These are phyloP conservation scores for Cygnus olor DNA, from an alignment of 2,797 vertebrate genomes.

Conservation along the genomic window DNA sequence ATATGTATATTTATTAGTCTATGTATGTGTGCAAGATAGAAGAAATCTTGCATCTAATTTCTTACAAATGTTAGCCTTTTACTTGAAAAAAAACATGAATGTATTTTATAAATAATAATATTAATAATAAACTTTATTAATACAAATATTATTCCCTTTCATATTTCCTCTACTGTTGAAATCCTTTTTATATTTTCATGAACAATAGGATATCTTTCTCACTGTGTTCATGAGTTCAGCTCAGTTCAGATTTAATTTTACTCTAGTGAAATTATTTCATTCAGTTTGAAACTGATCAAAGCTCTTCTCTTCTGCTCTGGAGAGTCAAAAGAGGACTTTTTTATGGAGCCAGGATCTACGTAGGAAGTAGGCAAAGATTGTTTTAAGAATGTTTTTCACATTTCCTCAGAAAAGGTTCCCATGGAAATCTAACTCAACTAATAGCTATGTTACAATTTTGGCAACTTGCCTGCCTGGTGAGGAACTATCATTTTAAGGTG, in stretches of 20 bases:
- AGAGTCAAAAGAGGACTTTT: constrained; percentile 22
- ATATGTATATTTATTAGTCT: rapidly evolving
- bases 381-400: constrained; percentile 17
- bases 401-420: constrained; percentile 25
- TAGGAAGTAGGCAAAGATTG: constrained; percentile 35
- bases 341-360: neutral
- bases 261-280: neutral
- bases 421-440: constrained; percentile 47
- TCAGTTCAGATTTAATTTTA: neutral
- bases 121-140: neutral
- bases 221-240: neutral
- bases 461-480: neutral
- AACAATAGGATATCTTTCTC: constrained; percentile 8
- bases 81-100: neutral
- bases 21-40: neutral
- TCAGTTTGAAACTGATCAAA: constrained; percentile 12
- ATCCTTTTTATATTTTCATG: neutral
- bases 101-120: neutral
- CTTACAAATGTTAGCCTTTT: neutral
- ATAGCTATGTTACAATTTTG: constrained; percentile 25
- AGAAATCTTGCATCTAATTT: neutral
- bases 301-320: constrained; percentile 15
- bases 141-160: neutral
- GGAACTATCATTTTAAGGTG: constrained; percentile 19
- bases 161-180: neutral